Conservation (phyloP, 2,797 vertebrate genomes). For the Squalus acanthias region DNA sequence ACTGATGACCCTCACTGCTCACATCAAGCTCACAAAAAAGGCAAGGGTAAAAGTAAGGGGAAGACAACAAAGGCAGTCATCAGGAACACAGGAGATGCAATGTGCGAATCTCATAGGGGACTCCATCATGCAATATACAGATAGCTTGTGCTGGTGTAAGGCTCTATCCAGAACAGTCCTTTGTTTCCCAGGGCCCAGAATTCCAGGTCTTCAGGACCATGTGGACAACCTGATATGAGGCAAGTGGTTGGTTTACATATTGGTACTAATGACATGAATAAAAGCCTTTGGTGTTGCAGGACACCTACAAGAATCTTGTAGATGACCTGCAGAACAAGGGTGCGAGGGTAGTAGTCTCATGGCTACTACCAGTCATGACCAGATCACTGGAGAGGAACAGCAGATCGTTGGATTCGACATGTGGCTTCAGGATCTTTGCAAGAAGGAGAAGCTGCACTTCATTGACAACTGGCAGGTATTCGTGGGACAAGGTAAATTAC, state of each 20-base stretch:
- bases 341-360: background rate
- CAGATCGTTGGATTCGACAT: background rate
- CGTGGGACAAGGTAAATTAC: background rate
- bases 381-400: background rate
- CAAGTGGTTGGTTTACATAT: background rate
- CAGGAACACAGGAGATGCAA: background rate
- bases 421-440: background rate
- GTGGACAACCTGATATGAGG: background rate
- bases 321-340: background rate
- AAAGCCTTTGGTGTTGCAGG: background rate
- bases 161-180: background rate
- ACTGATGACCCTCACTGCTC: background rate
- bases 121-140: background rate
- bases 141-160: background rate
- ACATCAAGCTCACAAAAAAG: background rate
- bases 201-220: background rate
- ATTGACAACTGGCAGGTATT: background rate
- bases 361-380: background rate
- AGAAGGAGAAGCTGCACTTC: background rate
- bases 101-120: background rate
- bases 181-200: background rate
- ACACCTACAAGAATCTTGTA: background rate
- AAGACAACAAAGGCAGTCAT: background rate
- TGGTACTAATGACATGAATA: background rate
- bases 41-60: too few species aligned